phyloP scores from a whole-genome alignment of 2,797 vertebrate species.

The Lepilemur septentrionalis region DNA sequence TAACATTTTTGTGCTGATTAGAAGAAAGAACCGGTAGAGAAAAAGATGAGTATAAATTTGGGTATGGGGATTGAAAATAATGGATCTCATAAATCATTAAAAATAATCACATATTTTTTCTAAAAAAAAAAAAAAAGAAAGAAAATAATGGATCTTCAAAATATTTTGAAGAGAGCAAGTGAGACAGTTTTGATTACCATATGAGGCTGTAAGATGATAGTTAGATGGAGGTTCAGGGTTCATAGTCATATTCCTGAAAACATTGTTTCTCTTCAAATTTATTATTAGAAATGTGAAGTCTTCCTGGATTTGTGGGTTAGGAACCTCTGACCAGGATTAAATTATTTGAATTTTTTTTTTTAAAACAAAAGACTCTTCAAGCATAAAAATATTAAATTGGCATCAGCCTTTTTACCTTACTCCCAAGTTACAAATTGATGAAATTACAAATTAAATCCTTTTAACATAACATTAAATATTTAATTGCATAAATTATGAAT shows the following conservation, averaged over 20 bases:
- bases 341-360: conserved; percentile 13
- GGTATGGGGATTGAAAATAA: neutral
- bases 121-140: too few relatives aligned
- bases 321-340: conserved; percentile 40
- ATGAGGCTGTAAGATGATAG: too few relatives aligned
- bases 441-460: conserved; percentile 55
- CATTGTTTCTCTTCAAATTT: neutral
- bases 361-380: neutral
- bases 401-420: neutral
- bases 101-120: too few relatives aligned
- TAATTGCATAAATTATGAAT: conserved; percentile 38
- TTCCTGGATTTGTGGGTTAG: neutral
- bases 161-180: conserved; percentile 11
- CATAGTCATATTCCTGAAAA: neutral
- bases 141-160: conserved; percentile 1
- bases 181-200: neutral
- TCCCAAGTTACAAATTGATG: conserved; percentile 1
- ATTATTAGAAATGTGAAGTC: neutral
- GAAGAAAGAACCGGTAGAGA: conserved; percentile 13
- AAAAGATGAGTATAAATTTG: neutral
- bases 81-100: too few relatives aligned
- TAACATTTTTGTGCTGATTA: conserved; percentile 29
- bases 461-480: conserved; percentile 49
- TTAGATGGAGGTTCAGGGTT: neutral
- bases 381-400: neutral